Evolutionary conservation across 2,113 vertebrate species (phyloP).

Genomic region (Myotis lucifugus): DNA sequence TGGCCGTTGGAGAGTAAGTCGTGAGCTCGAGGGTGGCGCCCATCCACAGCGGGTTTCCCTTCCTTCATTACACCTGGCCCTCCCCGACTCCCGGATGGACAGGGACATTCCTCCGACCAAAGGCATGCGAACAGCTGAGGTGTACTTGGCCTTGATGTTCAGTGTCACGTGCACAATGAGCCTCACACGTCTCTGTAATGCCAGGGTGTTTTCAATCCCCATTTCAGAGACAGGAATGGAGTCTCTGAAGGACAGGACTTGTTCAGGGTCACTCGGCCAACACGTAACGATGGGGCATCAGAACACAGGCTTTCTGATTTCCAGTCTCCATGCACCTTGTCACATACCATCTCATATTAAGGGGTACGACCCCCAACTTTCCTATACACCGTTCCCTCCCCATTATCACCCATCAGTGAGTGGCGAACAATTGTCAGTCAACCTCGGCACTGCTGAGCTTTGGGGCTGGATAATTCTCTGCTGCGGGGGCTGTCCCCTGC

Average conservation of each 20-base stretch:
- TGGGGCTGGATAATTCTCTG: not conserved
- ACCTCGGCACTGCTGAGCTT: not conserved
- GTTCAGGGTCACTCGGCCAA: no score
- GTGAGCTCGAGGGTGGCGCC: not conserved
- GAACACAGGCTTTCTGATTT: not conserved
- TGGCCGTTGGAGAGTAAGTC: not conserved
- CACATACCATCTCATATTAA: not conserved
- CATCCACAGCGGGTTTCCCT: not conserved
- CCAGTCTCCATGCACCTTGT: not conserved
- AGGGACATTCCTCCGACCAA: not conserved
- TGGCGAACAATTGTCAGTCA: not conserved
- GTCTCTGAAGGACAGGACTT: not conserved
- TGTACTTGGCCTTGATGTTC: not conserved
- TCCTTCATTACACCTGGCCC: not conserved
- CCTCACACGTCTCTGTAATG: not conserved
- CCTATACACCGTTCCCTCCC: not conserved
- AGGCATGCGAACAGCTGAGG: not conserved
- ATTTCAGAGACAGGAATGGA: not conserved
- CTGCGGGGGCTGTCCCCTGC: not conserved
- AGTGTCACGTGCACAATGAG: not conserved
- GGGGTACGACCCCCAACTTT: not conserved
- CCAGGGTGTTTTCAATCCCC: not conserved
- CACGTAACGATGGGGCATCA: rapidly evolving
- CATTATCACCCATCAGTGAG: not conserved
- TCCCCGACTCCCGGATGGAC: not conserved